phyloP scores from a whole-genome alignment of 2,888 invertebrate species.

The Tridacna crocea region DNA sequence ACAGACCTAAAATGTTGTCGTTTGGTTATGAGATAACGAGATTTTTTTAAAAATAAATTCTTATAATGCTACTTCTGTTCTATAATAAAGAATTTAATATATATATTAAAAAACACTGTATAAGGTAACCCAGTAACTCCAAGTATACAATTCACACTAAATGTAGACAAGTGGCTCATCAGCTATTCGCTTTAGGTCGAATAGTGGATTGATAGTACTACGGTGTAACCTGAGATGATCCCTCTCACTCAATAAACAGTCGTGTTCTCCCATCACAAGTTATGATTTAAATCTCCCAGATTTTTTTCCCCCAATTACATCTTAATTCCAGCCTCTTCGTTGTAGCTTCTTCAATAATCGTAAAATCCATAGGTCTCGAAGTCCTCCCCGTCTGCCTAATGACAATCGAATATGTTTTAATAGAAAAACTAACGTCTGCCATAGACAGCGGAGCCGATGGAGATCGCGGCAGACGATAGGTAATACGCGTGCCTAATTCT shows the following conservation, averaged over 20 bases:
- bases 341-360: neutral
- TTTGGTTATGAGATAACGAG: too few species aligned
- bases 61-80: too few species aligned
- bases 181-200: neutral
- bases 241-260: neutral
- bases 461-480: slow-evolving; percentile 15
- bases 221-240: neutral
- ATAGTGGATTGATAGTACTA: neutral
- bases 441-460: neutral
- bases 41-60: too few species aligned
- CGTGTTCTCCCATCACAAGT: slow-evolving; percentile 3
- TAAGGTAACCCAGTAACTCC: neutral
- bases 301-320: slow-evolving; percentile 6
- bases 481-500: slow-evolving; percentile 27
- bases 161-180: neutral
- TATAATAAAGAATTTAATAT: too few species aligned
- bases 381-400: neutral
- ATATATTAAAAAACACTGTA: neutral
- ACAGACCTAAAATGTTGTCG: too few species aligned
- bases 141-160: neutral
- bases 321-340: neutral
- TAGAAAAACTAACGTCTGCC: neutral
- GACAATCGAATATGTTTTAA: slow-evolving; percentile 11
- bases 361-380: neutral
- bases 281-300: slow-evolving; percentile 13